Evolutionary conservation across 2,113 vertebrate genomes (phyloP).

Genomic region (Chlorocebus sabaeus): DNA sequence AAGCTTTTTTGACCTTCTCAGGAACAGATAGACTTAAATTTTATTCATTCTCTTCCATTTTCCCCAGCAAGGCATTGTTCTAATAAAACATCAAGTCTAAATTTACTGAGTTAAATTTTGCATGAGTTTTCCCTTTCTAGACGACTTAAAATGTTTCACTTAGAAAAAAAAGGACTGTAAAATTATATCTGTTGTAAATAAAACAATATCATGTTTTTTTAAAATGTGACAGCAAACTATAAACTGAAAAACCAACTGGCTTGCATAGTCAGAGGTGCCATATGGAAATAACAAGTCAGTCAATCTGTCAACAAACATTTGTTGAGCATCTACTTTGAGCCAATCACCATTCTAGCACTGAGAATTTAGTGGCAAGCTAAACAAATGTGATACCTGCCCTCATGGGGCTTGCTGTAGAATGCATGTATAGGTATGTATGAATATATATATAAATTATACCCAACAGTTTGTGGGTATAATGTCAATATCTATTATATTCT

Average conservation of each 20-base stretch:
- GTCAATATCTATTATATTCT: not conserved
- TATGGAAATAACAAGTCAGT: constrained; percentile 45
- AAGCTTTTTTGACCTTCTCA: not conserved
- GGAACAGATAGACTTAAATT: constrained; percentile 13
- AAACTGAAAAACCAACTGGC: constrained; percentile 52
- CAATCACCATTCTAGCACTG: not conserved
- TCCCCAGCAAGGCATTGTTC: not conserved
- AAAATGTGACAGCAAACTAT: constrained; percentile 52
- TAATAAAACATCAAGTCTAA: constrained; percentile 34
- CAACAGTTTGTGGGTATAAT: not conserved
- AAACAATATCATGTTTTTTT: constrained; percentile 47
- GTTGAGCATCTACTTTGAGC: not conserved
- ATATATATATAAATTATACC: no score
- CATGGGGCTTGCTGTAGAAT: not conserved
- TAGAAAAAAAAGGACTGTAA: not conserved
- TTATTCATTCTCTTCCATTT: constrained; percentile 32
- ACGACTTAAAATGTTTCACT: constrained; percentile 8
- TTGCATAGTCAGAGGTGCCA: constrained; percentile 10
- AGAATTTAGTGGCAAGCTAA: not conserved
- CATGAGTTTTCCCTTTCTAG: not conserved
- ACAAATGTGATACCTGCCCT: not conserved
- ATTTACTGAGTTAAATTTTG: constrained; percentile 40
- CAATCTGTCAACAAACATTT: constrained; percentile 51
- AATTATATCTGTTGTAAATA: constrained; percentile 56
- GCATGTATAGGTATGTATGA: not conserved